phyloP scores from a whole-genome alignment of 1,140 invertebrate genomes.

The Ostrea denselamellosa region DNA sequence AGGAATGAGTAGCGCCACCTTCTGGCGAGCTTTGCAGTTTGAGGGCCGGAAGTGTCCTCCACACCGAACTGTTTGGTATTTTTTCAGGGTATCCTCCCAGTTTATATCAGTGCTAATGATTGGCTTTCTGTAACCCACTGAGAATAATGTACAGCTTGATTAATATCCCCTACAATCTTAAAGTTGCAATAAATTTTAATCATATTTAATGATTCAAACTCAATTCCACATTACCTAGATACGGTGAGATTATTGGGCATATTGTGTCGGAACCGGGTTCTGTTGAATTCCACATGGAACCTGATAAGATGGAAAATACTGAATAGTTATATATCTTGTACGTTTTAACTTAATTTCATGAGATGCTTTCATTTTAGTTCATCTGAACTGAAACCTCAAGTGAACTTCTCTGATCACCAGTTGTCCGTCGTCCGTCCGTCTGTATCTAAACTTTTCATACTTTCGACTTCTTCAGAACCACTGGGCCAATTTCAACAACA shows the following conservation, averaged over 20 bases:
- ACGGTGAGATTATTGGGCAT: not conserved
- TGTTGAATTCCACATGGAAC: not conserved
- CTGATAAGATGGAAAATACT: not conserved
- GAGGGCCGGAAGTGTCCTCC: conserved; percentile 65
- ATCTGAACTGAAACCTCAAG: too few relatives aligned
- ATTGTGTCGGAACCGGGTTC: not conserved
- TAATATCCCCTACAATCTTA: too few relatives aligned
- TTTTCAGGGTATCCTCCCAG: not conserved
- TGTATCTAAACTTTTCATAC: too few relatives aligned
- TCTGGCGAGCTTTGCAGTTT: conserved; percentile 60
- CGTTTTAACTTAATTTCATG: too few relatives aligned
- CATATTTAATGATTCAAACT: too few relatives aligned
- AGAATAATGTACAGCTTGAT: not conserved
- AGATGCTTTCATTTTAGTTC: too few relatives aligned
- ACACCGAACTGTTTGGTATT: conserved; percentile 41
- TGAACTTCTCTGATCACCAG: too few relatives aligned
- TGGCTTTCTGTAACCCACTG: conserved; percentile 10
- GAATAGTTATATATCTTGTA: not conserved
- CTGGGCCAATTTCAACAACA: too few relatives aligned
- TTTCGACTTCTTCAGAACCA: too few relatives aligned
- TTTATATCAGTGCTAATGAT: not conserved
- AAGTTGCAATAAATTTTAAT: too few relatives aligned
- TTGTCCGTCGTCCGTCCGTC: too few relatives aligned
- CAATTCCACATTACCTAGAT: too few relatives aligned
- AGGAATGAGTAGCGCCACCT: conserved; percentile 71